Evolutionary conservation across 2,797 vertebrate species (phyloP).

Genomic region (Vultur gryphus): DNA sequence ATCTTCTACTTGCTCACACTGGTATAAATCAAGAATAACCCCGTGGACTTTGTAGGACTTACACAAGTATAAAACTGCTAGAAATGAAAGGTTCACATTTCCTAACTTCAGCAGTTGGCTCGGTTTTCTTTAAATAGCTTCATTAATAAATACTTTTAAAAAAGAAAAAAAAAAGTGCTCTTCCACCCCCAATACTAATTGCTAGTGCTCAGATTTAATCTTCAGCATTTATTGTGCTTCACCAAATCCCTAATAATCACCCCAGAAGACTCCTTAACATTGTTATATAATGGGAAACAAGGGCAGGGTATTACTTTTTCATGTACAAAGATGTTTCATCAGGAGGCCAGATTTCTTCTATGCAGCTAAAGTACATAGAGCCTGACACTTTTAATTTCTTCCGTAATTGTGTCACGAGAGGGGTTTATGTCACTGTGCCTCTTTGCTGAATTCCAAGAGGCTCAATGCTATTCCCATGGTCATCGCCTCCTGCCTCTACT

Average conservation of each 20-base stretch:
- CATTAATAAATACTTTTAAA: conserved; percentile 58
- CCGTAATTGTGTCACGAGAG: conserved; percentile 66
- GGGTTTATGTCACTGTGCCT: conserved; percentile 59
- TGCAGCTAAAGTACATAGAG: conserved; percentile 58
- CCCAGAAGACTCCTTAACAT: conserved; percentile 71
- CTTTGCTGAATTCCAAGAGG: conserved; percentile 64
- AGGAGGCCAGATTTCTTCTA: conserved; percentile 65
- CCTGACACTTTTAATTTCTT: conserved; percentile 74
- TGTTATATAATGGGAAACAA: conserved; percentile 72
- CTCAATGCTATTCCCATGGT: conserved; percentile 66
- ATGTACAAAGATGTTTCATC: conserved; percentile 69
- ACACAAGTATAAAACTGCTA: conserved; percentile 50
- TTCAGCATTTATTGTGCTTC: conserved; percentile 65
- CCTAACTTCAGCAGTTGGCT: conserved; percentile 39
- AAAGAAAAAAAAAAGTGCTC: neutral
- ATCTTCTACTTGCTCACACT: conserved; percentile 46
- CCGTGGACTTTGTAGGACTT: conserved; percentile 41
- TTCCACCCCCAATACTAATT: conserved; percentile 64
- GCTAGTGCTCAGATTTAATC: conserved; percentile 65
- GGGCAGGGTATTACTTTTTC: conserved; percentile 71
- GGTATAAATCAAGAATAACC: conserved; percentile 57
- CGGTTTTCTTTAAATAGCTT: conserved; percentile 56
- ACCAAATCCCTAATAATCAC: conserved; percentile 70
- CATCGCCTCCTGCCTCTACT: conserved; percentile 67
- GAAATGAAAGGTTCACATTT: conserved; percentile 60